Percentiles rank a stretch among this genome's conserved stretches.
phyloP scores from a whole-genome alignment of 2,113 vertebrate species.

The Aldabrachelys gigantea region DNA sequence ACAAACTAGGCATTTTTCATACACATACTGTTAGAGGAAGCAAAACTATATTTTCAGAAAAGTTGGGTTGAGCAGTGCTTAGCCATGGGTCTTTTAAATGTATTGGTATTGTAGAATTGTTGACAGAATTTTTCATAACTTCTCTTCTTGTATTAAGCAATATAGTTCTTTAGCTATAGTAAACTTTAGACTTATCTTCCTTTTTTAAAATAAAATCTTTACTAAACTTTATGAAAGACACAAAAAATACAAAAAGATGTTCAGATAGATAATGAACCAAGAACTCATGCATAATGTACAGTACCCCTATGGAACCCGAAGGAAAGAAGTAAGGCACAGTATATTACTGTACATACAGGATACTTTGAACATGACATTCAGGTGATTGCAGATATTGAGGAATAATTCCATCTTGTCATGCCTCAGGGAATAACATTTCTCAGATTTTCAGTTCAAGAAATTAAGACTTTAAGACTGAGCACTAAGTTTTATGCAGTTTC shows the following conservation, averaged over 20 bases:
- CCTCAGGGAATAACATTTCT: constrained; percentile 12
- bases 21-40: neutral
- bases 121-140: neutral
- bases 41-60: neutral
- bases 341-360: neutral
- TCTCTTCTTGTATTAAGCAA: neutral
- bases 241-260: neutral
- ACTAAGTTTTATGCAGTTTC: neutral
- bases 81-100: neutral
- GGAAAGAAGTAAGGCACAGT: neutral
- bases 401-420: neutral
- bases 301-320: neutral
- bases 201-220: neutral
- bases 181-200: neutral
- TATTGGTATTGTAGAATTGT: neutral
- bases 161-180: neutral
- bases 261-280: neutral
- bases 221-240: neutral
- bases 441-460: neutral
- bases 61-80: neutral
- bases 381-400: neutral
- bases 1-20: neutral
- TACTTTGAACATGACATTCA: neutral
- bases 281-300: neutral
- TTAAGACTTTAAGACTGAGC: neutral